Evolutionary conservation across 2,797 vertebrate genomes (phyloP), one percentile per base, ranked within the genome.

Genomic region (Pseudochaenichthys georgianus): DNA sequence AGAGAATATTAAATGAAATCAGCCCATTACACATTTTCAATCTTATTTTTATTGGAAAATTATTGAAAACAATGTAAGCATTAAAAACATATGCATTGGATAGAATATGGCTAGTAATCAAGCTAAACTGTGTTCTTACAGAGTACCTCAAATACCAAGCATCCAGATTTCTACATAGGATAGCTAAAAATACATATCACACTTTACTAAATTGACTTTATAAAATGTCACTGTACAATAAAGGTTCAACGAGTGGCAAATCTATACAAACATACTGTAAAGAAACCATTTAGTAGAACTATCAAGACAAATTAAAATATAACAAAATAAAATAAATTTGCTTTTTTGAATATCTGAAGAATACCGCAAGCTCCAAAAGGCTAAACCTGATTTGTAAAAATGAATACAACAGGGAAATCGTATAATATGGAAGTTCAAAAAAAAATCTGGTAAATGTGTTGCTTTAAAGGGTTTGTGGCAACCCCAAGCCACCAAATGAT

Each of bases 201-300:
- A 94, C 87, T 90, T 90, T 92, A 88, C 92, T 92, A 92, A 91
- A 88, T 84, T 88, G 81, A 92, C 84, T 92, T 93, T 90, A 94
- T 90, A 93, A 94, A 94, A 92, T 88, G 92, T 93, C 88, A 92
- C 90, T 93, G 92, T 93, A 92, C 93, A 94, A 92, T 91, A 93
- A 92, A 94, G 81, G 89, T 91, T 93, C 78, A 85, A 91, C 72
- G 62, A 93, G 91, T 90, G 90, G 88, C 81, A 86, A 91, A 83
- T 93, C 86, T 92, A 93, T 92, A 94, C 87, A 93, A 92, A 93
- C 88, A 89, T 78, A 88, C 77, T 83, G 88, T 87, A 90, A 92
- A 93, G 88, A 91, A 92, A 92, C 80, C 75, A 77, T 87, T 90
- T 85, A 88, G 89, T 83, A 79, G 58, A 90, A 89, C 90, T 90